Evolutionary conservation across 2,113 vertebrate genomes (phyloP), one percentile per base, ranked within the genome.

Genomic region (Phalacrocorax pelagicus): DNA sequence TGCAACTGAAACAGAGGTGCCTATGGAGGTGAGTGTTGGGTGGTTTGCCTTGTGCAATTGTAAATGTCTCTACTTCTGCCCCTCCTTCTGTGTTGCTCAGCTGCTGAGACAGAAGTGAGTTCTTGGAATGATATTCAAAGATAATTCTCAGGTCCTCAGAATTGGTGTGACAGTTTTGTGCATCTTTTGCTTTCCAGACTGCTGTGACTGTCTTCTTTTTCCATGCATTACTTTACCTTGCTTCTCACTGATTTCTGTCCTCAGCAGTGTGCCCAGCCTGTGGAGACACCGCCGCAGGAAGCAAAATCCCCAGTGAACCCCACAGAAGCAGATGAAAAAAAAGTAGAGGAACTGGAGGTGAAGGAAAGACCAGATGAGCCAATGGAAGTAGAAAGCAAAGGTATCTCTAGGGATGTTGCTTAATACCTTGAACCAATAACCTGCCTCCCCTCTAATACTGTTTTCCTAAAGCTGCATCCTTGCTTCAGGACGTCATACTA

Each of bases 351-450:
- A 66, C 92, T 95, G 0, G 98, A 99, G 75, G 97, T 92, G 47
- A 98, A 98, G 80, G 98, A 96, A 67, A 98, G 98, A 88, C 74
- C 97, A 67, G 99, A 99, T 44, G 99, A 99, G 84, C 98, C 98
- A n/a, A 98, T 98, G 98, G 98, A 98, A 93, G 97, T 98, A 11
- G 99, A 99, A 62, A 86, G 96, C 86, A 99, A 99, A 99, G 98
- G 98, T 98, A 97, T 49, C 22, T 51, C 22, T 46, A 26, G 63
- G n/a, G 54, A 58, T 15, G 19, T 9, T n/a, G 34, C 65, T 49
- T 27, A 44, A 55, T 49, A 27, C 29, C 63, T 55, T 40, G n/a
- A 92, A 59, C 24, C 24, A n/a, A 9, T 78, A 40, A 16, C 17
- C 12, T 12, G 7, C 20, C 18, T 29, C 15, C 5, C 12, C 26